Percentiles rank a stretch among this genome's conserved stretches.
Conservation (phyloP, 2,113 vertebrate species). For the Mugil cephalus region DNA sequence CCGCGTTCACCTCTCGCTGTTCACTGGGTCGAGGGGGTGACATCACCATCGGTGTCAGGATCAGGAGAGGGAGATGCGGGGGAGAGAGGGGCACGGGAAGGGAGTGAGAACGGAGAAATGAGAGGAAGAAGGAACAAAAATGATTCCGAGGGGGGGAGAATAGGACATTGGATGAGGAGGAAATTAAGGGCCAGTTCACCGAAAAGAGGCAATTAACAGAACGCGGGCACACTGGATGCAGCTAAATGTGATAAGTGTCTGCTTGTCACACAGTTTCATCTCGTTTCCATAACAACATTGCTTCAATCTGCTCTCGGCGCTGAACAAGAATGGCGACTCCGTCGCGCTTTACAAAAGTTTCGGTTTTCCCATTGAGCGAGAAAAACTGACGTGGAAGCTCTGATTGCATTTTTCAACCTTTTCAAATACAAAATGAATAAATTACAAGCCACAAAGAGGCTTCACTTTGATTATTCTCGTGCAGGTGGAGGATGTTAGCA, state of each 20-base stretch:
- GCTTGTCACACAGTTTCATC: slow-evolving; percentile 70
- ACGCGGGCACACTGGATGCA: slow-evolving; percentile 56
- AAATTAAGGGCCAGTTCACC: slow-evolving; percentile 50
- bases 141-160: neutral
- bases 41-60: slow-evolving; percentile 25
- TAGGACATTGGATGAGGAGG: slow-evolving; percentile 16
- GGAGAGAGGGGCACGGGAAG: neutral
- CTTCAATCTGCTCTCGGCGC: slow-evolving; percentile 63
- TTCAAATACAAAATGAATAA: neutral
- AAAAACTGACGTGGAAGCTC: slow-evolving; percentile 14
- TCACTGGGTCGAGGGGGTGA: slow-evolving; percentile 37
- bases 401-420: no score
- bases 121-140: neutral
- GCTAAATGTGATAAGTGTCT: slow-evolving; percentile 68
- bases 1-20: slow-evolving; percentile 52
- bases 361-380: neutral
- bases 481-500: slow-evolving; percentile 29
- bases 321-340: slow-evolving; percentile 43
- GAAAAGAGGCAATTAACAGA: slow-evolving; percentile 73
- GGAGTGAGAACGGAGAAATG: neutral
- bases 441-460: neutral
- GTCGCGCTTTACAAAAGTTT: no score
- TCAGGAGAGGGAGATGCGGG: neutral
- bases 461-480: slow-evolving; percentile 19
- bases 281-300: slow-evolving; percentile 84